These are phyloP conservation scores for Falcaria lacertinaria DNA, from an alignment of 2,888 invertebrate genomes.

Conservation along the genomic window DNA sequence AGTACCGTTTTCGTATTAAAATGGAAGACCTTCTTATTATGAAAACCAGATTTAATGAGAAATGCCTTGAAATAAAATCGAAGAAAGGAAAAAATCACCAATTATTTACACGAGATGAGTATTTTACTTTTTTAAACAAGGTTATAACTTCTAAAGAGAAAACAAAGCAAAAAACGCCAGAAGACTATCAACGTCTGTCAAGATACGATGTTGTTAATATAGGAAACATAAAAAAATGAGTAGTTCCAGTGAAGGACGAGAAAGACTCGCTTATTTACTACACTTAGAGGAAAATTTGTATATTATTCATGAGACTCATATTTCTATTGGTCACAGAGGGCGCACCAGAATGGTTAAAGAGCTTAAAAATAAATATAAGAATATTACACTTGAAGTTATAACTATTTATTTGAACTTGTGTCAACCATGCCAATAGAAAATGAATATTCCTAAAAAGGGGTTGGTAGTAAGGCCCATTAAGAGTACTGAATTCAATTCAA, in stretches of 20 bases:
- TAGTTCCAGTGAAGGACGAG: not conserved
- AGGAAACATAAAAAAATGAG: not conserved
- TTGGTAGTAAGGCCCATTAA: slow-evolving; percentile 27
- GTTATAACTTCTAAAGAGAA: too few relatives aligned
- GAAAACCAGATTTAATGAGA: too few relatives aligned
- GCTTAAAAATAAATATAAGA: slow-evolving; percentile 19
- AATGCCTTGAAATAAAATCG: too few relatives aligned
- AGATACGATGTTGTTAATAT: not conserved
- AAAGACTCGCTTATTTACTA: too few relatives aligned
- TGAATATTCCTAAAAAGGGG: slow-evolving; percentile 23
- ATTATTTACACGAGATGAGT: too few relatives aligned
- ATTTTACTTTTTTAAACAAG: too few relatives aligned
- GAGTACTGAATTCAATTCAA: slow-evolving; percentile 23
- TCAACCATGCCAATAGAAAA: slow-evolving; percentile 23
- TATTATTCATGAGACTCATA: slow-evolving; percentile 12
- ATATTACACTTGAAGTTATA: slow-evolving; percentile 20
- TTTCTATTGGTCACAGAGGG: slow-evolving; percentile 30
- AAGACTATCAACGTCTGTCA: too few relatives aligned
- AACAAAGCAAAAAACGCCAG: too few relatives aligned
- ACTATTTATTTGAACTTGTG: slow-evolving; percentile 25
- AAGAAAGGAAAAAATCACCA: too few relatives aligned
- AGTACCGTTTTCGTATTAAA: too few relatives aligned
- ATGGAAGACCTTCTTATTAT: too few relatives aligned
- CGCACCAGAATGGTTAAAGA: slow-evolving; percentile 21
- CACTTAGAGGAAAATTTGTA: not conserved